Evolutionary conservation across 1,140 invertebrate genomes (phyloP), one percentile per base, ranked within the genome.

Genomic region (Brachionus sp.): DNA sequence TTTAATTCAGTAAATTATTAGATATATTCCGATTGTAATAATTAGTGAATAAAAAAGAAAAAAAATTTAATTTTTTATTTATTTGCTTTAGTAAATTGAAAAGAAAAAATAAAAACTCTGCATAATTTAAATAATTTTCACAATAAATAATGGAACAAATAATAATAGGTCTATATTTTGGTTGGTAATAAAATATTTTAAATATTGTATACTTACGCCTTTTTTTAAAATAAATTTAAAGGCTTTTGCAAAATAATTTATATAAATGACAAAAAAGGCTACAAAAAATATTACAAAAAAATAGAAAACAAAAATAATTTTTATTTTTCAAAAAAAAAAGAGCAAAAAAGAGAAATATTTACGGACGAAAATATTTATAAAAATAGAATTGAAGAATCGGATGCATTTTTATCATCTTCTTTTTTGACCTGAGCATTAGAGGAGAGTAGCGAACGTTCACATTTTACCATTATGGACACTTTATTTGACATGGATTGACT

Each of bases 241-340:
- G 50, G 50, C 19, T 19, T 57, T 57, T 10, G 19, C 50, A 57
- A 57, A 57, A 57, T 57, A 57, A 57, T 19, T 57, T 57, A 57
- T 70, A 66, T 66, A 33, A 66, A 70, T 70, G 66, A 39, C 66
- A 39, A 70, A 70, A 70, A 39, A 70, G 37, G 13, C 3, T 37
- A 66, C 33, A 70, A 70, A 70, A 70, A 70, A 70, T 70, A 70
- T 39, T 70, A 39, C 29, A 70, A 70, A 70, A 70, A 70, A 37
- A 70, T 9, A 70, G 37, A 70, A 70, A 70, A 39, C 66, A 70
- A 70, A 39, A 39, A 70, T 70, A 70, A 70, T 70, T 39, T 70
- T 37, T 42, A 42, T 70, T 37, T 66, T 66, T n/a, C 25, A 66
- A 70, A 70, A 70, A 37, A 70, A 37, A 19, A 16, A 16, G 19